These are phyloP conservation scores for Tipula helvola DNA, from an alignment of 2,888 invertebrate species.

Conservation along the genomic window DNA sequence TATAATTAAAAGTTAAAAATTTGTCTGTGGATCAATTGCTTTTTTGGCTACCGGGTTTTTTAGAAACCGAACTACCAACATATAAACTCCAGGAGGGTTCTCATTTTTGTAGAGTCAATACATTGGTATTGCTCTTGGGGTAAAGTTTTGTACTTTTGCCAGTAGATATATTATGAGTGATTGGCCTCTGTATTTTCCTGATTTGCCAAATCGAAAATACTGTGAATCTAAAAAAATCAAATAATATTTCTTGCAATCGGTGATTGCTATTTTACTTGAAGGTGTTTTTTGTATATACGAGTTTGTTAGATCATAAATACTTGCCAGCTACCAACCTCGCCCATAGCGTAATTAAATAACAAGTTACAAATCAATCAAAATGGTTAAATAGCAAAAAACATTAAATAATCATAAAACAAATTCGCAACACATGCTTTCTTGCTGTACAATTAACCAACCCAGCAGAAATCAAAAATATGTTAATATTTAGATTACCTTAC, in stretches of 20 bases:
- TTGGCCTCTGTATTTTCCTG: no score
- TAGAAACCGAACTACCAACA: no score
- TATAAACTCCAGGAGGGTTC: no score
- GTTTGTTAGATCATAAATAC: not conserved
- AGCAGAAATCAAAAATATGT: not conserved
- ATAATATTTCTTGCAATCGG: not conserved
- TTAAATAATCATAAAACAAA: not conserved
- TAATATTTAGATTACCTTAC: not conserved
- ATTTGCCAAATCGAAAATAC: no score
- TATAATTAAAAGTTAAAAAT: no score
- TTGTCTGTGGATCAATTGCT: no score
- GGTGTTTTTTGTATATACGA: not conserved
- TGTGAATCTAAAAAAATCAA: no score
- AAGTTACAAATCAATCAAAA: not conserved
- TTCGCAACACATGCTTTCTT: not conserved
- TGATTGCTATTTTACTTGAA: not conserved
- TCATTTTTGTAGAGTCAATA: no score
- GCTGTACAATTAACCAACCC: not conserved
- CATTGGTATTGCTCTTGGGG: no score
- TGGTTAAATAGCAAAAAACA: not conserved
- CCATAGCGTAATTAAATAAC: not conserved
- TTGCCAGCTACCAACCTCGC: not conserved
- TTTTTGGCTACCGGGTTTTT: no score
- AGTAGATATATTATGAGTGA: no score
- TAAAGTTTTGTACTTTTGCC: no score